Evolutionary conservation across 2,113 vertebrate genomes (phyloP).

Genomic region (Gopherus evgoodei): DNA sequence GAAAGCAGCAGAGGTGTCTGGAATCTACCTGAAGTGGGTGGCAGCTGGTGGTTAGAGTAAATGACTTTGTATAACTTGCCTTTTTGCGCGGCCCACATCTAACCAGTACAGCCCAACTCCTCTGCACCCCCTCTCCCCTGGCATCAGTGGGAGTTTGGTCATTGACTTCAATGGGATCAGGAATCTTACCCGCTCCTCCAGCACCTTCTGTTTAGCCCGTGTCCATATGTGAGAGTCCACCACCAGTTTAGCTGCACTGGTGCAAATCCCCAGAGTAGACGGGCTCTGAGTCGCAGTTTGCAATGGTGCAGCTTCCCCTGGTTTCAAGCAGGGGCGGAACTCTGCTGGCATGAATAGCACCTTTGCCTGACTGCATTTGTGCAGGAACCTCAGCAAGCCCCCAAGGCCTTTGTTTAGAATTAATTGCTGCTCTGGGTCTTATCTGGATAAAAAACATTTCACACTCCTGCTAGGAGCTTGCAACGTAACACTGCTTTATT

Average conservation of each 20-base stretch:
- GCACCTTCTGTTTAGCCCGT: not conserved
- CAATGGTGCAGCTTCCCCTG: not conserved
- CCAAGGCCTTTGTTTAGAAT: not conserved
- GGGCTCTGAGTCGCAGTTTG: not conserved
- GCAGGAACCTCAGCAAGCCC: not conserved
- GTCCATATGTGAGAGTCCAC: not conserved
- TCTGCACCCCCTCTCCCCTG: too few relatives aligned
- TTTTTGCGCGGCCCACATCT: not conserved
- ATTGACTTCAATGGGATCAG: not conserved
- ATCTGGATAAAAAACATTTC: too few relatives aligned
- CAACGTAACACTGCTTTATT: not conserved
- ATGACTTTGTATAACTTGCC: not conserved
- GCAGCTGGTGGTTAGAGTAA: not conserved
- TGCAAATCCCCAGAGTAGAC: not conserved
- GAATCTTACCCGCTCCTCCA: not conserved
- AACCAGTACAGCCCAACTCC: not conserved
- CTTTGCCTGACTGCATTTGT: not conserved
- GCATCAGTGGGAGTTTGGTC: not conserved
- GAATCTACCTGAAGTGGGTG: not conserved
- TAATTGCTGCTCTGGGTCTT: not conserved
- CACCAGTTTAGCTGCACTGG: not conserved
- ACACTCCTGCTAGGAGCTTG: not conserved
- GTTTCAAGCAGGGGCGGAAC: not conserved
- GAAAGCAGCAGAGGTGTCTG: not conserved
- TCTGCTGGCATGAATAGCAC: not conserved